Base-by-base conservation (phyloP, 2,888 invertebrate species). In the Drosophila nr. perissopoda region DNA sequence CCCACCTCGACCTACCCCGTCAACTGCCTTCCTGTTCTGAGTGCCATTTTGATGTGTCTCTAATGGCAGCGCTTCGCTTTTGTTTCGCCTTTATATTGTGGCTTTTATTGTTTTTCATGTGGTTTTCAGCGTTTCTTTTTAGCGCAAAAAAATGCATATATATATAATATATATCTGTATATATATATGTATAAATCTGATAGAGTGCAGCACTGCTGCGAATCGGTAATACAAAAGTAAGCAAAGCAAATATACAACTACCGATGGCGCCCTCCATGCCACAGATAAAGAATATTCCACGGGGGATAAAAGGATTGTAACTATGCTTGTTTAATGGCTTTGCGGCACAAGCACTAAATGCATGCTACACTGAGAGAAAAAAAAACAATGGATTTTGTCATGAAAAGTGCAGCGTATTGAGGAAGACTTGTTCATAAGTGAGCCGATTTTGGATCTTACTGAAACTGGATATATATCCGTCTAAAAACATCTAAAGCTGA, bases 31-130 rank as follows among this genome's bases (percentile, higher is more conserved):
- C 36, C 54, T 34, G 56, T 38, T 48, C 62, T 74, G 79, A 89
- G 88, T 89, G 88, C 89, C 84, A 89, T 84, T 84, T 89, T 87
- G 88, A 84, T 84, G 88, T 84, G 84, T 84, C 84, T 84, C 89
- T 84, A 84, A 84, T 84, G 84, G 84, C 84, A 69, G 72, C 74
- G 71, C 72, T 88, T 86, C 74, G 83, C 88, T 83, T 89, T 84
- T 84, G 87, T 89, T 84, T 83, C 68, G 63, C 86, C 54, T 67
- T 70, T 69, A 42, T 74, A 66, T 80, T 54, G 81, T 72, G 77
- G 81, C 73, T 79, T 81, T 79, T 79, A 81, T 79, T 79, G 81
- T 81, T 81, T 76, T 79, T 76, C 66, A 81, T 79, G 81, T 66
- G 78, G 76, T 79, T 80, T 71, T 54, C 53, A 74, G 65, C 59